These are phyloP conservation scores for Phaonia tiefii DNA, from an alignment of 2,888 invertebrate genomes.

Conservation along the genomic window DNA sequence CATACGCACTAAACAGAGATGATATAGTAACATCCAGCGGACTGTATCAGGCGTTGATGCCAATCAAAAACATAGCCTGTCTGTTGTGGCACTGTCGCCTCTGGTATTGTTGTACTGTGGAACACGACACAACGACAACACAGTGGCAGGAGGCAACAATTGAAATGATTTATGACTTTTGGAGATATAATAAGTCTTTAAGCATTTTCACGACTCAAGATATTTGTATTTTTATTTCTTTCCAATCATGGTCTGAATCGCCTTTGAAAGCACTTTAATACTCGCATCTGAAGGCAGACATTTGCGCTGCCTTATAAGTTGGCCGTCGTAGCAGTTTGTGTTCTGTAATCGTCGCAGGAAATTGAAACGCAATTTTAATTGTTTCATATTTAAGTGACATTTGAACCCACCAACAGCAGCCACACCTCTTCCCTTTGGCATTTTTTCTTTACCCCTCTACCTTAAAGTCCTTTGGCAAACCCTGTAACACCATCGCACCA, in stretches of 20 bases:
- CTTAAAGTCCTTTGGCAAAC: neutral
- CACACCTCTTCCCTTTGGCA: neutral
- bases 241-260: slow-evolving; percentile 18
- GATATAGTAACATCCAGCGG: neutral
- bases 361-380: slow-evolving; percentile 59
- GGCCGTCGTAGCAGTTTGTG: neutral
- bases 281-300: slow-evolving; percentile 15
- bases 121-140: slow-evolving; percentile 3
- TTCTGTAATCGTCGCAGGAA: slow-evolving; percentile 27
- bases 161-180: slow-evolving; percentile 61
- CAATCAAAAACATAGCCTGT: slow-evolving; percentile 57
- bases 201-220: slow-evolving; percentile 11
- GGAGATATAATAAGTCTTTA: slow-evolving; percentile 37
- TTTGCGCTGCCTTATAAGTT: neutral
- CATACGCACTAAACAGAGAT: neutral
- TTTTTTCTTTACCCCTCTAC: slow-evolving; percentile 12
- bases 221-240: neutral
- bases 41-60: slow-evolving; percentile 62
- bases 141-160: slow-evolving; percentile 36
- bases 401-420: slow-evolving; percentile 31
- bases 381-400: slow-evolving; percentile 61
- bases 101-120: neutral
- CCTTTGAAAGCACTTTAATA: slow-evolving; percentile 45
- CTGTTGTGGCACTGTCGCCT: slow-evolving; percentile 3
- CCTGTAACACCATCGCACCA: neutral